These are phyloP conservation scores for Drosophila novamexicana DNA, from an alignment of 1,140 invertebrate species.

Conservation along the genomic window DNA sequence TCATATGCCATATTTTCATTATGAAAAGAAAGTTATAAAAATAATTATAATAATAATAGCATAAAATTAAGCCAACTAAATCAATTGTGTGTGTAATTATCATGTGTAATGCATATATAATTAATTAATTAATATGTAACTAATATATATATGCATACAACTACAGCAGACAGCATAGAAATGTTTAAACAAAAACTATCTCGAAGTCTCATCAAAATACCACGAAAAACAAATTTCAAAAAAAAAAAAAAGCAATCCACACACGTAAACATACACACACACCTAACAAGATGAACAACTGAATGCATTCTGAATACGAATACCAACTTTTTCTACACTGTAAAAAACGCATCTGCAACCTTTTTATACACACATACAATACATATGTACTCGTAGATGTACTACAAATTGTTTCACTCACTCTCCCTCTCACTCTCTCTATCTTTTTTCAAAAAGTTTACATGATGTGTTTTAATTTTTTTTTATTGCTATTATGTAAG, in stretches of 20 bases:
- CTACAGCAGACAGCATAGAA: conserved; percentile 44
- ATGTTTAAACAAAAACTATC: conserved; percentile 32
- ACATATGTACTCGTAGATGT: conserved; percentile 32
- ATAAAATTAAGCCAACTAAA: conserved; percentile 69
- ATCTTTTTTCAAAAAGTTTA: conserved; percentile 64
- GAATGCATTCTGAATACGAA: conserved; percentile 50
- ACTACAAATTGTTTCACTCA: conserved; percentile 55
- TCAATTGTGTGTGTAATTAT: conserved; percentile 76
- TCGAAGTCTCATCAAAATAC: conserved; percentile 17
- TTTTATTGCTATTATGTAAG: conserved; percentile 74
- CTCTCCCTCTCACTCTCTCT: background rate
- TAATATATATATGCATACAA: conserved; percentile 42
- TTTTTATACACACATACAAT: conserved; percentile 54
- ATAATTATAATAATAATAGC: conserved; percentile 72
- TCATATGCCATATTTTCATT: conserved; percentile 81
- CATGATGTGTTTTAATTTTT: conserved; percentile 59
- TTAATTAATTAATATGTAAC: conserved; percentile 60
- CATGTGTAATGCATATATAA: conserved; percentile 74
- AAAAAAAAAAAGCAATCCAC: conserved; percentile 20
- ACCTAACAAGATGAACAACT: conserved; percentile 18
- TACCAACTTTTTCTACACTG: conserved; percentile 78
- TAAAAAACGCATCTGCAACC: conserved; percentile 76
- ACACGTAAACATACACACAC: conserved; percentile 27
- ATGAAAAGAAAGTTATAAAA: conserved; percentile 68
- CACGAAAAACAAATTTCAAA: background rate